Base-by-base conservation (phyloP, 1,140 invertebrate genomes). In the Drosophila kepulauana region DNA sequence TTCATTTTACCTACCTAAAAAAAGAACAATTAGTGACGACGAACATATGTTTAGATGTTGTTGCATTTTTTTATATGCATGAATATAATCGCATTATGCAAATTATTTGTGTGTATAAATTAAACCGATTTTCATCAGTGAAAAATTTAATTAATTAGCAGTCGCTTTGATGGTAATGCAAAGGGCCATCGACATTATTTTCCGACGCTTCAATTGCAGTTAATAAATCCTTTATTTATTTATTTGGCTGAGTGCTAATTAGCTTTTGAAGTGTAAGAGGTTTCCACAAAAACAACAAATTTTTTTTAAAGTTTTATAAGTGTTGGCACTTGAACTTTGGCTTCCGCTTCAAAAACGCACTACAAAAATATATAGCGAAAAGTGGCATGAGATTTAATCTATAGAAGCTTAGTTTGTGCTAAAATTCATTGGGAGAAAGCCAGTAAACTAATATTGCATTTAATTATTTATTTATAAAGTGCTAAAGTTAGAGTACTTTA, bases 61-160 rank as follows among this genome's bases (percentile, higher is more conserved):
- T 16, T 61, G 20, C 1, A 5, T 20, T 8, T 20, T 8, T 25
- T 38, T 8, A 38, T 38, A 3, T 1, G 10, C 10, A 38, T 33
- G 20, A 16, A 58, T 15, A 38, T 15, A 10, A 3, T 38, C 35
- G 8, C 35, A 38, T 38, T 48, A 48, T 62, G 16, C 11, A 16
- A 10, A 61, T 61, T 61, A 38, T 49, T 49, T 41, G 15, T 11
- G 15, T 54, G 35, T 41, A 15, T 54, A 15, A 62, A n/a, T 63
- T 15, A 15, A 13, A 10, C 28, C 6, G 45, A 33, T 63, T 63
- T 63, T 20, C 30, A 25, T 16, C 4, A 52, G 4, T 30, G 5
- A 11, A 45, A 54, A 45, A 46, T 52, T 54, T 54, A 54, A 63
- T 63, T 64, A 71, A 71, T 64, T 65, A 64, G 51, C 51, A 28